Evolutionary conservation across 2,888 invertebrate genomes (phyloP).

Genomic region (Serripes groenlandicus): DNA sequence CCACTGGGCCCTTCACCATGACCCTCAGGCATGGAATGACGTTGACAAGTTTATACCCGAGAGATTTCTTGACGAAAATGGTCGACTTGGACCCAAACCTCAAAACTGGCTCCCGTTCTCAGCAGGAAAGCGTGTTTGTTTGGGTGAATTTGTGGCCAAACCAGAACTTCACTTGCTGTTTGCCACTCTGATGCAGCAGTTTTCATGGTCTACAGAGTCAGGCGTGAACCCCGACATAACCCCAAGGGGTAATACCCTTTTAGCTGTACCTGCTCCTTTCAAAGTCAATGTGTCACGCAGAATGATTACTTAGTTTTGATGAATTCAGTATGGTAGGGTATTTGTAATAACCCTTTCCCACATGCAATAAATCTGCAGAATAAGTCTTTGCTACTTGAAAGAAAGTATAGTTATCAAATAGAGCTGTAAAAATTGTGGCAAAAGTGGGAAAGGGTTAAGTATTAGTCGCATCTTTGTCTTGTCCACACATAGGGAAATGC

Average conservation of each 20-base stretch:
- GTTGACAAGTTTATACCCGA: conserved; percentile 75
- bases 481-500: too few relatives aligned
- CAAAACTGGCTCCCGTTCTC: conserved; percentile 70
- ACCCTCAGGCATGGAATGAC: conserved; percentile 74
- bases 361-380: too few relatives aligned
- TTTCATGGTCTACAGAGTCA: background rate
- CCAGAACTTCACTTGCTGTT: conserved; percentile 74
- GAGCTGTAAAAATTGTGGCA: too few relatives aligned
- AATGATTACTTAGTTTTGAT: too few relatives aligned
- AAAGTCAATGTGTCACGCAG: background rate
- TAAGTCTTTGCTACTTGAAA: too few relatives aligned
- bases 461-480: too few relatives aligned
- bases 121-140: conserved; percentile 10
- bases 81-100: conserved; percentile 50
- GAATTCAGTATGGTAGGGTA: too few relatives aligned
- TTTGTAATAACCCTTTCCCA: too few relatives aligned
- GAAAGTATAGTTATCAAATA: too few relatives aligned
- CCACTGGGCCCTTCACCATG: conserved; percentile 73
- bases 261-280: background rate
- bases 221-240: background rate
- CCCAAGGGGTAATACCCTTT: background rate
- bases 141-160: conserved; percentile 78
- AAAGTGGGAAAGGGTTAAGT: too few relatives aligned
- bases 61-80: conserved; percentile 76
- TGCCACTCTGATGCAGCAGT: background rate